Base-by-base conservation (phyloP, 2,888 invertebrate species). In the Pristionchus maxplancki region DNA sequence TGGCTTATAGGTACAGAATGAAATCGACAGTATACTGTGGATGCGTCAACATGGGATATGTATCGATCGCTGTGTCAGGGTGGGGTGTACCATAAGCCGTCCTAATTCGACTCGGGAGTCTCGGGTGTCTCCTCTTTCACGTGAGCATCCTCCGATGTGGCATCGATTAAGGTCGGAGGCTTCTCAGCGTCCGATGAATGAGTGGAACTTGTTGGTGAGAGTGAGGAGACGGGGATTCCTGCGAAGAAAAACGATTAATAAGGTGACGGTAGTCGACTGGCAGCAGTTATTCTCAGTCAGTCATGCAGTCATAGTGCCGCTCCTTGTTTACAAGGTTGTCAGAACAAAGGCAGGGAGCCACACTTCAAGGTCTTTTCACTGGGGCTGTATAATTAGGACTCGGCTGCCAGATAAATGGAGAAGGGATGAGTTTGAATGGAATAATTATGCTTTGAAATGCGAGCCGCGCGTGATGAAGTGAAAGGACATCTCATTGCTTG, bases 281-380 rank as follows among this genome's bases (percentile, higher is more conserved):
- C 24, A 74, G 37, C 40, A 37, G 74, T 20, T 4, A 20, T 17
- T 74, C 40, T 74, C 37, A 74, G 74, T n/a, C 78, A 78, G 78
- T 74, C 40, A 71, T 9, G 40, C 74, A 48, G 78, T 53, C 24
- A 28, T 2, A 20, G 17, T 40, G 24, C n/a, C 48, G 48, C 48
- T 83, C 48, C 50, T 64, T 64, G 85, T 85, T 53, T 83, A 83
- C 83, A 83, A 83, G 83, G 83, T 83, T 83, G 83, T 83, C 83
- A 58, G 50, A 82, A 82, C 82, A 82, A 82, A 82, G 82, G 53
- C 58, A 58, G 31, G 44, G n/a, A 74, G 34, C n/a, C 44, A 78
- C 9, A 78, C 28, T 78, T 78, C 78, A 78, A 78, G 78, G 78
- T 17, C 78, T 78, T 48, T 71, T 9, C 2, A 6, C 34, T 0